Evolutionary conservation across 2,888 invertebrate species (phyloP).

Genomic region (Prosapia bicincta): DNA sequence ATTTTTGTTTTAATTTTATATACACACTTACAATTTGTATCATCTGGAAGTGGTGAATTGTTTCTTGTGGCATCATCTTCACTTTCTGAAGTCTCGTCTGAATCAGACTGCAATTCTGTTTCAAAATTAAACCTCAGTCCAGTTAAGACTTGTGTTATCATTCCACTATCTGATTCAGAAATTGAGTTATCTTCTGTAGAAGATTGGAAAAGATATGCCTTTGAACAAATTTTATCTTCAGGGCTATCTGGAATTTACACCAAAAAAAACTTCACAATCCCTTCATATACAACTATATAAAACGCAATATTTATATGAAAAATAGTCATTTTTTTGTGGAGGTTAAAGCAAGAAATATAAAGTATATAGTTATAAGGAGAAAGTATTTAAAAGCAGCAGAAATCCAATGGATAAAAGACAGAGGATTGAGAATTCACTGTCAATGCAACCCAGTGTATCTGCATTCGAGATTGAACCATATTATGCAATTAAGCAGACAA

Average conservation of each 20-base stretch:
- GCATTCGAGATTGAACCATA: too few species aligned
- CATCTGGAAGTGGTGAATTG: slow-evolving; percentile 69
- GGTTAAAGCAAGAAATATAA: too few species aligned
- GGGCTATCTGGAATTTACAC: slow-evolving; percentile 31
- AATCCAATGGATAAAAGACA: too few species aligned
- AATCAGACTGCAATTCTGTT: slow-evolving; percentile 31
- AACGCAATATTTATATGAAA: too few species aligned
- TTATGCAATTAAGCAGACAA: too few species aligned
- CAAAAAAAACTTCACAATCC: too few species aligned
- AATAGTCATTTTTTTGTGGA: too few species aligned
- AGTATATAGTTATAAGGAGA: too few species aligned
- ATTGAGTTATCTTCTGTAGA: slow-evolving; percentile 34
- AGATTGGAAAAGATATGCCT: slow-evolving; percentile 31
- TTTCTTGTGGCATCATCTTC: slow-evolving; percentile 58
- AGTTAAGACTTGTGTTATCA: slow-evolving; percentile 40
- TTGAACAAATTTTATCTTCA: slow-evolving; percentile 35
- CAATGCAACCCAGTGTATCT: too few species aligned
- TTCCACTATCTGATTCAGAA: slow-evolving; percentile 52
- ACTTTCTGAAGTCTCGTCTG: slow-evolving; percentile 48
- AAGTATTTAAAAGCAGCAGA: too few species aligned
- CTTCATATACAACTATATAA: too few species aligned
- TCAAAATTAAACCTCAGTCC: slow-evolving; percentile 12
- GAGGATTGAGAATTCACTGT: too few species aligned
- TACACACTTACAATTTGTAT: slow-evolving; percentile 63
- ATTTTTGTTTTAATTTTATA: not conserved